Evolutionary conservation across 2,888 invertebrate species (phyloP).

Genomic region (Carcina quercana): DNA sequence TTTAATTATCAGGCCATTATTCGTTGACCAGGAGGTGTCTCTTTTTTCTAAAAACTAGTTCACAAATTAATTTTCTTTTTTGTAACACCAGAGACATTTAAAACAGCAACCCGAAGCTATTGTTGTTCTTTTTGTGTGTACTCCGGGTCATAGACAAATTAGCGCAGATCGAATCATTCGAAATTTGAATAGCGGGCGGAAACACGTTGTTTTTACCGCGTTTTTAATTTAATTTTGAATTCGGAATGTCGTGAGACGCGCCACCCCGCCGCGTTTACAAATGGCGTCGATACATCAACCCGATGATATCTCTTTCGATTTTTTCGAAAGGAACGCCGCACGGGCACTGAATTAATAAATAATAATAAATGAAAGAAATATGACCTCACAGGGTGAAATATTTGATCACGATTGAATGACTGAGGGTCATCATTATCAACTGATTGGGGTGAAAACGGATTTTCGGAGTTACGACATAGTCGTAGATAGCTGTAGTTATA

Average conservation of each 20-base stretch:
- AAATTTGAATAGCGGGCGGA: slow-evolving; percentile 60
- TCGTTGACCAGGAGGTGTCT: slow-evolving; percentile 27
- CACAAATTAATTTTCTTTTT: slow-evolving; percentile 23
- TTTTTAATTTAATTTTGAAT: slow-evolving; percentile 72
- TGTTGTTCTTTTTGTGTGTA: slow-evolving; percentile 17
- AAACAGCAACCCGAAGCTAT: not conserved
- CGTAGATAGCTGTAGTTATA: too few relatives aligned
- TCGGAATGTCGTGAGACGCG: slow-evolving; percentile 55
- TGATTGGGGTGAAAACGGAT: too few relatives aligned
- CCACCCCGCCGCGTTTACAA: slow-evolving; percentile 64
- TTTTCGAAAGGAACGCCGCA: slow-evolving; percentile 53
- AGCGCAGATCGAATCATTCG: slow-evolving; percentile 61
- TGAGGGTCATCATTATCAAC: too few relatives aligned
- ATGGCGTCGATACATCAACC: slow-evolving; percentile 68
- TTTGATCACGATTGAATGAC: slow-evolving; percentile 33
- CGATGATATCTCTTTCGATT: slow-evolving; percentile 73
- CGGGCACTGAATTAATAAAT: slow-evolving; percentile 60
- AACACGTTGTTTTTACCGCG: slow-evolving; percentile 68
- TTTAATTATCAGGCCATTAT: slow-evolving; percentile 48
- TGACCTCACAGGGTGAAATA: slow-evolving; percentile 41
- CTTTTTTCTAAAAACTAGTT: slow-evolving; percentile 33
- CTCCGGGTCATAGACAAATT: slow-evolving; percentile 64
- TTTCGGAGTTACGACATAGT: too few relatives aligned
- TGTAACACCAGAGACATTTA: slow-evolving; percentile 8
- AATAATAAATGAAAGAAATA: slow-evolving; percentile 38